Percentiles rank a stretch among this genome's conserved stretches.
Evolutionary conservation across 2,113 vertebrate species (phyloP).

Genomic region (Candoia aspera): DNA sequence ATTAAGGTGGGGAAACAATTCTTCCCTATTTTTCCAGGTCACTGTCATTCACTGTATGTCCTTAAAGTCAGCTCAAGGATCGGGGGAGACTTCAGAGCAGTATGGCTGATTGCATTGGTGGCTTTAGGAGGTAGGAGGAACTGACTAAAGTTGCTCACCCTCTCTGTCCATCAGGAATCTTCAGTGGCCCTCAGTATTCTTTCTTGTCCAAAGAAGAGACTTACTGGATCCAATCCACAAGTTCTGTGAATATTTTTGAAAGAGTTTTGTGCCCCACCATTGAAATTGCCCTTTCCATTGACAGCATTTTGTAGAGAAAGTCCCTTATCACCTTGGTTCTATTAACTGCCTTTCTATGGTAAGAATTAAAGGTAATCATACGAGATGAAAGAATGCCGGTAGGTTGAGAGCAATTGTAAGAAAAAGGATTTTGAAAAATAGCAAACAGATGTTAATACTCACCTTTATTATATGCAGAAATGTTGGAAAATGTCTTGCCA

Average conservation of each 20-base stretch:
- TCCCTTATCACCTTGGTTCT: not conserved
- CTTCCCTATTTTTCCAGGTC: not conserved
- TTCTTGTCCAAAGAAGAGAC: not conserved
- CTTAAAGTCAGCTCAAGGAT: not conserved
- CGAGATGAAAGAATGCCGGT: not conserved
- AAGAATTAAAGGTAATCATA: not conserved
- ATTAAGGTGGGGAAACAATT: not conserved
- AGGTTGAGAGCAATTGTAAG: not conserved
- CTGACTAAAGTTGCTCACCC: not conserved
- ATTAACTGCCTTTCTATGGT: not conserved
- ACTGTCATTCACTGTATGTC: not conserved
- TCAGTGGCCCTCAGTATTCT: not conserved
- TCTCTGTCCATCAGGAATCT: not conserved
- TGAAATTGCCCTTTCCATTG: not conserved
- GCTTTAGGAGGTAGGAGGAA: not conserved
- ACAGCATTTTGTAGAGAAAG: conserved; percentile 1
- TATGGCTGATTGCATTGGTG: no score
- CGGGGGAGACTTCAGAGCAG: not conserved
- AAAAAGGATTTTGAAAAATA: not conserved
- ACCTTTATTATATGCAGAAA: not conserved
- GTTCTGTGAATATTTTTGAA: not conserved
- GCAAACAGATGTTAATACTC: not conserved
- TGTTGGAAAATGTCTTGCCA: not conserved
- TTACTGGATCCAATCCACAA: not conserved
- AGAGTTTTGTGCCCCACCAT: not conserved